phyloP scores from a whole-genome alignment of 2,888 invertebrate species.

The Lucinisca nassula region DNA sequence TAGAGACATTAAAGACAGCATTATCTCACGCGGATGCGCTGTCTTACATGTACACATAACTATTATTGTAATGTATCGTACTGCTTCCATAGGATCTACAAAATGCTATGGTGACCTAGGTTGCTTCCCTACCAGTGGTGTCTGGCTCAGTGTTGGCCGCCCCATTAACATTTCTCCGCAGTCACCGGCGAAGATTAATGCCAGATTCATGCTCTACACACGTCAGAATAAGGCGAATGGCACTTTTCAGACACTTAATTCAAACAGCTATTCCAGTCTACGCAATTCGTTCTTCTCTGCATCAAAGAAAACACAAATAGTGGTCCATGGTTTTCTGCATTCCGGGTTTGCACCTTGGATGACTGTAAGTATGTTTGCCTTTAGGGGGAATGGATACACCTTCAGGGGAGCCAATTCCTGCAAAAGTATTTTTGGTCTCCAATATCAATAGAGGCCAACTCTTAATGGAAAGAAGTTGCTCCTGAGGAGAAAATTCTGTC shows the following conservation, averaged over 20 bases:
- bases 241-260: conserved; percentile 53
- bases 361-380: conserved; percentile 72
- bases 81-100: conserved; percentile 69
- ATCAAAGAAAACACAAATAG: conserved; percentile 72
- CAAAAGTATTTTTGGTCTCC: too few species aligned
- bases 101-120: conserved; percentile 97
- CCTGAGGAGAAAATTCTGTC: too few species aligned
- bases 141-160: conserved; percentile 91
- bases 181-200: conserved; percentile 69
- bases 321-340: conserved; percentile 80
- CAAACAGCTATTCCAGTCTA: conserved; percentile 68
- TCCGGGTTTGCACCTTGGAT: conserved; percentile 78
- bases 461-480: too few species aligned
- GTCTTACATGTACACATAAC: too few species aligned
- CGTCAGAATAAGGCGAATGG: conserved; percentile 45
- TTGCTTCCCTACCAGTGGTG: conserved; percentile 94
- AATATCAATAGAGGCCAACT: too few species aligned
- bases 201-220: conserved; percentile 75
- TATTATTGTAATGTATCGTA: too few species aligned
- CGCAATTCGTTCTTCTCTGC: conserved; percentile 69
- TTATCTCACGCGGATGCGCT: too few species aligned
- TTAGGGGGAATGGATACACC: too few species aligned
- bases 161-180: conserved; percentile 78
- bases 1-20: too few species aligned
- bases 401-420: too few species aligned